Evolutionary conservation across 2,888 invertebrate genomes (phyloP).

Genomic region (Thymelicus lineola): DNA sequence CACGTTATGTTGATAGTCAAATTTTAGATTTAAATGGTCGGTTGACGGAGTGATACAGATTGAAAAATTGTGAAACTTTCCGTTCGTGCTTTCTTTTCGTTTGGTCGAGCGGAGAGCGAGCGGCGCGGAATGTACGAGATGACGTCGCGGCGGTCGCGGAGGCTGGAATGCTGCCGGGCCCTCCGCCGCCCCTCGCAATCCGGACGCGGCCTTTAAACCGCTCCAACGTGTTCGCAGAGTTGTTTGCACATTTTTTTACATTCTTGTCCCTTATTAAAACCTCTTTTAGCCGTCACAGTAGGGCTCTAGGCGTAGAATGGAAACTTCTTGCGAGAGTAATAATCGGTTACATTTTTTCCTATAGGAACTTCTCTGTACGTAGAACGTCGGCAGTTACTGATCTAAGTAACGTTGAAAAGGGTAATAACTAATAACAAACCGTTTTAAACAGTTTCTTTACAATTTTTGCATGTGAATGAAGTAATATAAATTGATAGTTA

Average conservation of each 20-base stretch:
- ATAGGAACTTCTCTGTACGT: conserved; percentile 9
- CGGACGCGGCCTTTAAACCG: conserved; percentile 84
- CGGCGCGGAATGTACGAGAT: conserved; percentile 62
- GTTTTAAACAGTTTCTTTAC: background rate
- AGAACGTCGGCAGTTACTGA: background rate
- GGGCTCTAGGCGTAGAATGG: conserved; percentile 42
- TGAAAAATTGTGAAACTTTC: conserved; percentile 25
- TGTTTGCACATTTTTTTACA: conserved; percentile 84
- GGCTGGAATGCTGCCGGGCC: conserved; percentile 78
- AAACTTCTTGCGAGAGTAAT: conserved; percentile 36
- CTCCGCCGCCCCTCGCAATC: conserved; percentile 79
- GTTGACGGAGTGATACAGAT: background rate
- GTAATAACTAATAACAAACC: conserved; percentile 4
- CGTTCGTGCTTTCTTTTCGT: conserved; percentile 40
- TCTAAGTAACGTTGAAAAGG: conserved; percentile 5
- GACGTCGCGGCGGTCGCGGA: conserved; percentile 71
- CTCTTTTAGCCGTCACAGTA: conserved; percentile 55
- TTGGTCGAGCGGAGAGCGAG: conserved; percentile 29
- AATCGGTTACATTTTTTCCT: conserved; percentile 29
- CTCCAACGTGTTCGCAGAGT: conserved; percentile 83
- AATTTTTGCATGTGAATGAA: conserved; percentile 9
- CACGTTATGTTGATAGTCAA: conserved; percentile 37
- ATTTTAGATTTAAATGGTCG: background rate
- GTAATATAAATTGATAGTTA: background rate
- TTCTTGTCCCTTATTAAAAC: conserved; percentile 78